Conservation (phyloP, 2,113 vertebrate genomes). For the Nematolebias whitei region DNA sequence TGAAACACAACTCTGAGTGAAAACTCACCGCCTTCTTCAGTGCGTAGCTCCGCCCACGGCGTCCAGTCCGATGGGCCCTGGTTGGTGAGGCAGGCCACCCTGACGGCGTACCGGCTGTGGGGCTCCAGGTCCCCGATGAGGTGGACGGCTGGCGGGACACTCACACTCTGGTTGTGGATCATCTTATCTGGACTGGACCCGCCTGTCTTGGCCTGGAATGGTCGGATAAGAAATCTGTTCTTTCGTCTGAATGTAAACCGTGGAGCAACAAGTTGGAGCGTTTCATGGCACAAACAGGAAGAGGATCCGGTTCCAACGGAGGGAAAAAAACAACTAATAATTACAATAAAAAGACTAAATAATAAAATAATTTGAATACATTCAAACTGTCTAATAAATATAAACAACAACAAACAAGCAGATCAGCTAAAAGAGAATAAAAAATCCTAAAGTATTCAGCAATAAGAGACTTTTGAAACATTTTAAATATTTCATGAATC, state of each 20-base stretch:
- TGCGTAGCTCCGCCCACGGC: slow-evolving; percentile 79
- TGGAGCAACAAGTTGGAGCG: too few species aligned
- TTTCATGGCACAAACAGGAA: slow-evolving; percentile 25
- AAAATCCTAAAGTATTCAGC: too few species aligned
- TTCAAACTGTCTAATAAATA: too few species aligned
- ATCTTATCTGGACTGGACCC: slow-evolving; percentile 44
- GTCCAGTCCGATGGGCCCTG: slow-evolving; percentile 87
- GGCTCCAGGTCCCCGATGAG: slow-evolving; percentile 77
- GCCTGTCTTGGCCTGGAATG: slow-evolving; percentile 62
- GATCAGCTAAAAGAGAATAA: too few species aligned
- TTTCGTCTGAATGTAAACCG: not conserved
- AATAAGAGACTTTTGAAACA: too few species aligned
- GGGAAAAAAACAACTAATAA: too few species aligned
- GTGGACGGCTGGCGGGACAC: slow-evolving; percentile 77
- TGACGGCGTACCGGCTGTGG: slow-evolving; percentile 80
- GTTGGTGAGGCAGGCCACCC: slow-evolving; percentile 85
- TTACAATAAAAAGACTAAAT: too few species aligned
- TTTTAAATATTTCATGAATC: too few species aligned
- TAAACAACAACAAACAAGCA: too few species aligned
- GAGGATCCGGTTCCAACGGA: too few species aligned
- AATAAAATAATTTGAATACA: too few species aligned
- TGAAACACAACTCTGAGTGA: not conserved
- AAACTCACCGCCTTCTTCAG: slow-evolving; percentile 82
- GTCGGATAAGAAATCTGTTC: not conserved
- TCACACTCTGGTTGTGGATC: slow-evolving; percentile 78